Base-by-base conservation (phyloP, 2,797 vertebrate genomes). In the Pangasius krempfi region DNA sequence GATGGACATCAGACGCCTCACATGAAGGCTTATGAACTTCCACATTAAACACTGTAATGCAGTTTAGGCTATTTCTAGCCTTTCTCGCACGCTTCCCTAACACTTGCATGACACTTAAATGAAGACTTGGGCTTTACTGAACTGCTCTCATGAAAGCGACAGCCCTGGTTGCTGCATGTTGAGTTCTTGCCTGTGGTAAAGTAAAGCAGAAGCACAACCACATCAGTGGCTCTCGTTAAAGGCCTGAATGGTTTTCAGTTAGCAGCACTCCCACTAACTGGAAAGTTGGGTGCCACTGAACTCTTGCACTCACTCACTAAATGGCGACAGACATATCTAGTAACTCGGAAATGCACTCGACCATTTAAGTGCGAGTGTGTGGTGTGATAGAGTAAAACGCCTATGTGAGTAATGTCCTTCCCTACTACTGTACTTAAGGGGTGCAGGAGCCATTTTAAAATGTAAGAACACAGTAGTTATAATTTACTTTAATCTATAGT, bases 291-390 rank as follows among this genome's bases (percentile, higher is more conserved):
- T 66, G 47, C 81, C 33, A 10, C 72, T 89, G 85, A 89, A 89
- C 88, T 87, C 47, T 89, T 89, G 88, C 86, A 87, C 88, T 87
- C 30, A 30, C 62, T 68, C 83, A 88, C 83, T 86, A 72, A 90
- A 75, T 56, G 64, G 83, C 44, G 78, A 86, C 82, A 86, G 56
- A 83, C 85, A 86, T 72, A 60, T 70, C 62, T 73, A 56, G n/a
- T 82, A 30, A 82, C 84, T 73, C 56, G 52, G n/a, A 86, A 73
- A 80, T 44, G 50, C 54, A 82, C 66, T 64, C 22, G 13, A 52
- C 84, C 79, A 76, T 86, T 89, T 86, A 30, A 9, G 84, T 44
- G 25, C 20, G 0, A 84, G 66, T 56, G 56, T 66, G 47, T 1
- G n/a, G 78, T 83, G 27, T 1, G 50, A 56, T 33, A 54, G n/a